Percentiles rank a stretch among this genome's conserved stretches.
phyloP scores from a whole-genome alignment of 1,140 invertebrate genomes.

The Bombus pascuorum region DNA sequence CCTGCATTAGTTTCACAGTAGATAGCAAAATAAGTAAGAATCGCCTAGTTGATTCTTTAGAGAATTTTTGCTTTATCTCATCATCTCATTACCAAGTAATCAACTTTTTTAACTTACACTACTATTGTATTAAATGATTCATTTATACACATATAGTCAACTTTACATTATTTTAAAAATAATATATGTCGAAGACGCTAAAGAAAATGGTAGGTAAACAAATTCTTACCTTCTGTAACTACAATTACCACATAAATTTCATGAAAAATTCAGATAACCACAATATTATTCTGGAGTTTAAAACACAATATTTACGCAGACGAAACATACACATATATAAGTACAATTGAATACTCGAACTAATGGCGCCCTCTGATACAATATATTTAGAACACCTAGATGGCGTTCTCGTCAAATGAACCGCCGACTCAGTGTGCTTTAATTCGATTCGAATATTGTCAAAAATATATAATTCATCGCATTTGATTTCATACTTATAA shows the following conservation, averaged over 20 bases:
- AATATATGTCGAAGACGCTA: not conserved
- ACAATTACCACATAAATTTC: not conserved
- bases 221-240: conserved; percentile 13
- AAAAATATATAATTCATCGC: not conserved
- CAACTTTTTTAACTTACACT: no score
- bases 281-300: not conserved
- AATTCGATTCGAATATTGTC: conserved; percentile 22
- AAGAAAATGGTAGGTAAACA: not conserved
- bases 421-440: not conserved
- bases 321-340: not conserved
- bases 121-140: no score
- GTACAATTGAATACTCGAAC: not conserved
- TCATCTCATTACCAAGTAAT: no score
- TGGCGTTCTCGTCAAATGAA: not conserved
- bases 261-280: not conserved
- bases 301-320: not conserved
- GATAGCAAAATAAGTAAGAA: no score
- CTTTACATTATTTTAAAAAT: not conserved
- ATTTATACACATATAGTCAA: not conserved
- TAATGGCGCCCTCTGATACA: not conserved
- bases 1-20: no score
- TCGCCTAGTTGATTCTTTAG: no score
- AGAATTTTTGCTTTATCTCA: no score
- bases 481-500: not conserved
- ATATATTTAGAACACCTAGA: not conserved